Evolutionary conservation across 1,140 invertebrate species (phyloP).

Genomic region (Pseudomyrmex sp.): DNA sequence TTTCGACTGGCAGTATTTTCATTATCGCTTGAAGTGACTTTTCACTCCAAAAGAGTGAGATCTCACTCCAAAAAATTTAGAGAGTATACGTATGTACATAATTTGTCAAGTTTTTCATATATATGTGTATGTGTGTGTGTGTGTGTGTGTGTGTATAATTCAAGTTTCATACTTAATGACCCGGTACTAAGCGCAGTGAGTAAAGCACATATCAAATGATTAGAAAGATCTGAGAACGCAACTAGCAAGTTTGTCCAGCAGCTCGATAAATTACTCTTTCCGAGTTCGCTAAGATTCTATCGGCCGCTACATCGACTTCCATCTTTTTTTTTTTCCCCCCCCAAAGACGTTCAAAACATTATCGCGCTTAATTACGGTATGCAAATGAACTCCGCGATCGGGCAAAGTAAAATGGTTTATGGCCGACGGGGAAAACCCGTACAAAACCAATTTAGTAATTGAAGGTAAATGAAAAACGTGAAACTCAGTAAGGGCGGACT

Average conservation of each 20-base stretch:
- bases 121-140: too few relatives aligned
- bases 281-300: constrained; percentile 39
- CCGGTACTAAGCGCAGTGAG: too few relatives aligned
- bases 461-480: constrained; percentile 45
- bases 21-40: too few relatives aligned
- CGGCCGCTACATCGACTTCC: constrained; percentile 35
- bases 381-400: constrained; percentile 37
- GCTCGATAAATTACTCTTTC: constrained; percentile 42
- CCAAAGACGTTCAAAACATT: constrained; percentile 41
- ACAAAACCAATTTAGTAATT: constrained; percentile 28
- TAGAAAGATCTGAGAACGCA: constrained; percentile 8
- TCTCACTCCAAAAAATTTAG: too few relatives aligned
- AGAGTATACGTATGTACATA: too few relatives aligned
- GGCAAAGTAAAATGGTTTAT: constrained; percentile 40
- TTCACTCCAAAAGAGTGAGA: too few relatives aligned
- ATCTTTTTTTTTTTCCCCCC: constrained; percentile 34
- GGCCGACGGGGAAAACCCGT: not conserved
- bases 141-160: too few relatives aligned
- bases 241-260: constrained; percentile 11
- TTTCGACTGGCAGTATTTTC: too few relatives aligned
- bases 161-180: too few relatives aligned
- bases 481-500: constrained; percentile 32
- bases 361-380: constrained; percentile 51
- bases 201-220: not conserved
- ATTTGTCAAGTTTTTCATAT: too few relatives aligned